These are phyloP conservation scores for Proterorhinus semilunaris DNA, from an alignment of 2,113 vertebrate genomes.

Conservation along the genomic window DNA sequence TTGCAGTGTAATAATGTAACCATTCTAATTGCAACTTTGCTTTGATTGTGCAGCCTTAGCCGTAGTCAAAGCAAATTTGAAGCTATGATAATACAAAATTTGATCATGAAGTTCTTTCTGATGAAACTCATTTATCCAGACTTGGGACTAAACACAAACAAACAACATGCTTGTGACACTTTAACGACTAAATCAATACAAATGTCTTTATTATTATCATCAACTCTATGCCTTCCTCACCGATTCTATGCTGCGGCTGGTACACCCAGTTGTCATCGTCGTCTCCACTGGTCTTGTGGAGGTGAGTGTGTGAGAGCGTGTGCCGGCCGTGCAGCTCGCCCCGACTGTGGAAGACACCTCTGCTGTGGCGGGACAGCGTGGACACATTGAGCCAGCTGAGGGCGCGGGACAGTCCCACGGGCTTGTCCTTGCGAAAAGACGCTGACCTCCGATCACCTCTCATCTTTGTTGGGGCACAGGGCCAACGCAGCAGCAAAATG, in stretches of 20 bases:
- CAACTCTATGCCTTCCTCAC: constrained; percentile 71
- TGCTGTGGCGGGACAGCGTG: constrained; percentile 86
- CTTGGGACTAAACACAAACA: too few relatives aligned
- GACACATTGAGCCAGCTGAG: constrained; percentile 94
- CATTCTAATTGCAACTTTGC: too few relatives aligned
- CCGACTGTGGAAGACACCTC: constrained; percentile 90
- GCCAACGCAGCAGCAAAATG: background rate
- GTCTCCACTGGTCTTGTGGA: constrained; percentile 53
- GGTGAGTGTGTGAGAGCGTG: constrained; percentile 39
- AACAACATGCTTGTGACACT: too few relatives aligned
- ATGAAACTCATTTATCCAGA: too few relatives aligned
- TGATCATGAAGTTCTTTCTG: too few relatives aligned
- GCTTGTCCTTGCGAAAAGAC: constrained; percentile 81
- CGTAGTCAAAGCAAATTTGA: too few relatives aligned
- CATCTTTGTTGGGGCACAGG: constrained; percentile 71
- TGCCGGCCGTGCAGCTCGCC: constrained; percentile 76
- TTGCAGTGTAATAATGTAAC: too few relatives aligned
- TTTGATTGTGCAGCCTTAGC: too few relatives aligned
- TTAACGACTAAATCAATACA: too few relatives aligned
- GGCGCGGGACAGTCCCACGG: constrained; percentile 82
- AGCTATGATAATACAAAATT: too few relatives aligned
- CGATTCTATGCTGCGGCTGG: constrained; percentile 84
- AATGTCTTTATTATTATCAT: too few relatives aligned
- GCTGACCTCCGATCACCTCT: constrained; percentile 84
- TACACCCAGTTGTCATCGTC: constrained; percentile 87